Percentiles rank a stretch among this genome's conserved stretches.
Conservation (phyloP, 2,888 invertebrate genomes). For the Lydus trimaculatus region DNA sequence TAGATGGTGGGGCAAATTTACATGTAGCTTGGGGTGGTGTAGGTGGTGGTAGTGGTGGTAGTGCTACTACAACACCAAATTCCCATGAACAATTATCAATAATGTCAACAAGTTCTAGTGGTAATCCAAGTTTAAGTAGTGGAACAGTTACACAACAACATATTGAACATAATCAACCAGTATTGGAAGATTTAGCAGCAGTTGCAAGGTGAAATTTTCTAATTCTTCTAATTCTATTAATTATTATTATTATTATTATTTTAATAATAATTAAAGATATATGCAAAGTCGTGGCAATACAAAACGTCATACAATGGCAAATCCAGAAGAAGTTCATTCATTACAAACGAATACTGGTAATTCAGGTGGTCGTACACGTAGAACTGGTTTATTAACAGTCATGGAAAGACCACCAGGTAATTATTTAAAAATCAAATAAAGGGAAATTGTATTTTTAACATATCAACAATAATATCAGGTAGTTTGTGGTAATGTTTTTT, state of each 20-base stretch:
- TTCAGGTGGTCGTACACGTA: constrained; percentile 67
- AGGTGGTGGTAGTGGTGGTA: neutral
- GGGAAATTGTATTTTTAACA: neutral
- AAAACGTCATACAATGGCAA: constrained; percentile 82
- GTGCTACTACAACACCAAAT: constrained; percentile 50
- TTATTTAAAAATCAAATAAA: neutral
- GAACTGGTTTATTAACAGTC: constrained; percentile 85
- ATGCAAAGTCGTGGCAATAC: constrained; percentile 77
- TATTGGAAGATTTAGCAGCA: constrained; percentile 63
- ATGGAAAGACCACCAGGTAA: constrained; percentile 88
- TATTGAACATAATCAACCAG: constrained; percentile 54
- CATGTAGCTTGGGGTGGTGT: constrained; percentile 67
- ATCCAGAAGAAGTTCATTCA: constrained; percentile 72
- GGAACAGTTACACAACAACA: constrained; percentile 62
- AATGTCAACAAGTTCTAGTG: constrained; percentile 62
- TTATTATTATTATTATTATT: constrained; percentile 9
- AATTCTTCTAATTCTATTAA: no score
- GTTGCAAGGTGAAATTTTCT: constrained; percentile 64
- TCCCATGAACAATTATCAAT: constrained; percentile 61
- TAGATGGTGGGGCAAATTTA: constrained; percentile 92
- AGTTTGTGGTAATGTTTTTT: no score
- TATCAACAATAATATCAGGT: neutral
- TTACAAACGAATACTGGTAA: constrained; percentile 50
- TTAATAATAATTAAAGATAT: constrained; percentile 65
- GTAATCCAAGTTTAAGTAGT: constrained; percentile 61